Evolutionary conservation across 2,888 invertebrate genomes (phyloP).

Genomic region (Bimastos eiseni): DNA sequence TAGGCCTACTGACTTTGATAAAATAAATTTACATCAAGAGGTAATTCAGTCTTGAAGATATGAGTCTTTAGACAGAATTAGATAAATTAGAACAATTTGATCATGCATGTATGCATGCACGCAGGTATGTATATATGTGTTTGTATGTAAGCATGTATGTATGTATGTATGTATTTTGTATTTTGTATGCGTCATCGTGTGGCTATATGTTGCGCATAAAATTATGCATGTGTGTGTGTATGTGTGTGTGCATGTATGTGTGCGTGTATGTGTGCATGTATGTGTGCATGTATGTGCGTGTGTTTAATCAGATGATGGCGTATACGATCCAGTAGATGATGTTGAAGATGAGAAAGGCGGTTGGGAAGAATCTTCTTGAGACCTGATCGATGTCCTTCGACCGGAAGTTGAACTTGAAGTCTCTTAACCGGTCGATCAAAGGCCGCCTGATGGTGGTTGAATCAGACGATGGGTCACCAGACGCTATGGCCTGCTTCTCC

Average conservation of each 20-base stretch:
- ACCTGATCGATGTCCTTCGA: conserved; percentile 27
- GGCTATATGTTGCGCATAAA: not conserved
- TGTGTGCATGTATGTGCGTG: not conserved
- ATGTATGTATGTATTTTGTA: not conserved
- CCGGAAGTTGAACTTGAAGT: not conserved
- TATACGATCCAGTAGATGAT: conserved; percentile 31
- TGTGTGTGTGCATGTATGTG: not conserved
- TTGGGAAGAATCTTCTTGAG: conserved; percentile 28
- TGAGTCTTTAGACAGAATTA: no score
- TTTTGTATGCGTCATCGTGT: not conserved
- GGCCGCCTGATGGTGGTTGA: not conserved
- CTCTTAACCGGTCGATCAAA: not conserved
- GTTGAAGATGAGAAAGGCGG: conserved; percentile 31
- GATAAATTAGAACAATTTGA: no score
- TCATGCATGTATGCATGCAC: not conserved
- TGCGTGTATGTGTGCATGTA: not conserved
- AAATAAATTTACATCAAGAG: no score
- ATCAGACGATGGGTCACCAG: no score
- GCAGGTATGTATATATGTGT: not conserved
- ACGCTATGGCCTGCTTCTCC: not conserved
- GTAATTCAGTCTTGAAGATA: no score
- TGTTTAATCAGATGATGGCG: not conserved
- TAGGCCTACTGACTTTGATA: no score
- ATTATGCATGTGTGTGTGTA: not conserved
- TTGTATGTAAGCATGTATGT: not conserved